A percentile compares a stretch with the other conserved stretches of the same genome.
These are phyloP conservation scores for Aplochiton taeniatus DNA, from an alignment of 2,797 vertebrate species.

Conservation along the genomic window DNA sequence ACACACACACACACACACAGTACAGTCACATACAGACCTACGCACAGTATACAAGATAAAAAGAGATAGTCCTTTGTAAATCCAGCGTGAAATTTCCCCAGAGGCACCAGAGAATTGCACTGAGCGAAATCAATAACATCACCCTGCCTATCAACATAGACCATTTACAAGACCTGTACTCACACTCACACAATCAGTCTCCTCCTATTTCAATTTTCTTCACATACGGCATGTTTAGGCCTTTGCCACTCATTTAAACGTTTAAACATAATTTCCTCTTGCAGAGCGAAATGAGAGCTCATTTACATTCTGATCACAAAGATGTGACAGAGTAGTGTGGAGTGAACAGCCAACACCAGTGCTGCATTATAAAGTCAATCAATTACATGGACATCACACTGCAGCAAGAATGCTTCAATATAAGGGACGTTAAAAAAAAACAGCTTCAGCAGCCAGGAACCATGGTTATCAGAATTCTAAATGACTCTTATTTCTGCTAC, in stretches of 20 bases:
- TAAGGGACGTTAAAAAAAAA: constrained; percentile 24
- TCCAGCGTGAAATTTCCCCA: too few species aligned
- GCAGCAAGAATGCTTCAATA: constrained; percentile 25
- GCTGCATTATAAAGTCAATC: constrained; percentile 63
- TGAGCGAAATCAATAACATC: too few species aligned
- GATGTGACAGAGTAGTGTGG: constrained; percentile 39
- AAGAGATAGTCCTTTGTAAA: too few species aligned
- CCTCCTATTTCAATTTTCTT: too few species aligned
- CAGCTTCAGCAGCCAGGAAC: constrained; percentile 21
- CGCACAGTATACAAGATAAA: background rate
- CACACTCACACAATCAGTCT: too few species aligned
- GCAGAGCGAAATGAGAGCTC: constrained; percentile 51
- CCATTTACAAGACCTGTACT: too few species aligned
- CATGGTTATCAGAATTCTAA: background rate
- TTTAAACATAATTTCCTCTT: constrained; percentile 47
- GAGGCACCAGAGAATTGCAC: too few species aligned
- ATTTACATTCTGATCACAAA: constrained; percentile 61
- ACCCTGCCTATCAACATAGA: too few species aligned
- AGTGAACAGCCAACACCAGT: constrained; percentile 49
- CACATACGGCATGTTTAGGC: too few species aligned
- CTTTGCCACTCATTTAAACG: constrained; percentile 33
- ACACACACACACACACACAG: constrained; percentile 6
- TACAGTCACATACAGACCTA: constrained; percentile 4
- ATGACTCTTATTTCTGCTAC: background rate
- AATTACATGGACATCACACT: constrained; percentile 42